Conservation (phyloP, 2,888 invertebrate genomes). For the Latrodectus elegans region DNA sequence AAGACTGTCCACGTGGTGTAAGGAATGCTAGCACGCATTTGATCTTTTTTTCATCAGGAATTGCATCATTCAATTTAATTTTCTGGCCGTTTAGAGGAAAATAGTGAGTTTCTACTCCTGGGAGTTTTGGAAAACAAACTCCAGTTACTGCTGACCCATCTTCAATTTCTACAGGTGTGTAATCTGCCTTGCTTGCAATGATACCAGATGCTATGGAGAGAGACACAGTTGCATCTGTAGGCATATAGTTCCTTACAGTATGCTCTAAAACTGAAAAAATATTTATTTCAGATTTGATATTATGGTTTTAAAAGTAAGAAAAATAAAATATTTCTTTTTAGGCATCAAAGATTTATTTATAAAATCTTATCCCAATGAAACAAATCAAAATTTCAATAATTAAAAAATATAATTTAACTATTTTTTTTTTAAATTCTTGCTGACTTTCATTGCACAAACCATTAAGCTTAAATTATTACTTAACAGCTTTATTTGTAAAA, state of each 20-base stretch:
- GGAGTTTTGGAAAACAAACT: slow-evolving; percentile 28
- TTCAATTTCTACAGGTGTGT: slow-evolving; percentile 40
- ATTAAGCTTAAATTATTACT: no score
- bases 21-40: slow-evolving; percentile 50
- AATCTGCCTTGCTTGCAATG: slow-evolving; percentile 1
- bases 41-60: slow-evolving; percentile 33
- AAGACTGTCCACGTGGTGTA: not conserved
- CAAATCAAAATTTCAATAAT: no score
- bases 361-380: no score
- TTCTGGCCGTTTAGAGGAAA: slow-evolving; percentile 19
- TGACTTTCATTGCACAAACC: no score
- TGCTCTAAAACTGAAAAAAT: slow-evolving; percentile 13
- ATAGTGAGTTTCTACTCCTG: slow-evolving; percentile 34
- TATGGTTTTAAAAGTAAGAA: no score
- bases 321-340: not conserved
- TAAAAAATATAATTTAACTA: no score
- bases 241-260: slow-evolving; percentile 3
- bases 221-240: not conserved
- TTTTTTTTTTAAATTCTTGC: no score
- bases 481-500: no score
- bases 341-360: no score
- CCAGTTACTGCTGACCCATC: slow-evolving; percentile 41
- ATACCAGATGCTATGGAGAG: slow-evolving; percentile 27
- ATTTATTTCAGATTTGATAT: not conserved
- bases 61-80: not conserved